These are phyloP conservation scores for Zapus hudsonius DNA, from an alignment of 2,113 vertebrate species.

Conservation along the genomic window DNA sequence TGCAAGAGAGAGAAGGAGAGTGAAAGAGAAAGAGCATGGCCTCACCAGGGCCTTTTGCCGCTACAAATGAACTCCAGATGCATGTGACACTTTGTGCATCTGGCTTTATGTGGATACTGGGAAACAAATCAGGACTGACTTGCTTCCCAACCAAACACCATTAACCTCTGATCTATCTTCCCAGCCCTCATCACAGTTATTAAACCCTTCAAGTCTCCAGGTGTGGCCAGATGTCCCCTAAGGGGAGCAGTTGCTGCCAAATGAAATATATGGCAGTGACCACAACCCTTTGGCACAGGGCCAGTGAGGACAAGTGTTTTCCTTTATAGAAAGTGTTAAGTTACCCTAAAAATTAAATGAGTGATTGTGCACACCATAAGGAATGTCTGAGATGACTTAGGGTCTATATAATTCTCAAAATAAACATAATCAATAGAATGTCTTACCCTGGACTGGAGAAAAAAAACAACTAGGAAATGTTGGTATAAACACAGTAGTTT, in stretches of 20 bases:
- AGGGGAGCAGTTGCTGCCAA: not conserved
- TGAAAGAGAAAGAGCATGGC: too few species aligned
- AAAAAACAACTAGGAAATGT: not conserved
- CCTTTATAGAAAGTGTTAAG: not conserved
- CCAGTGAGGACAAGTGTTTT: not conserved
- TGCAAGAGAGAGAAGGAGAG: too few species aligned
- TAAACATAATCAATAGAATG: not conserved
- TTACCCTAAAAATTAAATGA: not conserved
- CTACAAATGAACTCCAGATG: too few species aligned
- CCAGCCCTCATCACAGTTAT: accelerated
- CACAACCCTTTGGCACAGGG: not conserved
- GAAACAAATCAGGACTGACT: too few species aligned
- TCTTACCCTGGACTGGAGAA: not conserved
- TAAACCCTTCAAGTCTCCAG: not conserved
- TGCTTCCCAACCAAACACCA: too few species aligned
- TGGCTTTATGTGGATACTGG: too few species aligned
- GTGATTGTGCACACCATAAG: not conserved
- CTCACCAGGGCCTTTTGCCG: too few species aligned
- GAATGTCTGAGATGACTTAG: not conserved
- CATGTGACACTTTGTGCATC: too few species aligned
- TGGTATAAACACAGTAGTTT: slow-evolving; percentile 35
- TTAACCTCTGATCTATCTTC: too few species aligned
- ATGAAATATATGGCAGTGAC: not conserved
- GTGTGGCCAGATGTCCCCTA: not conserved
- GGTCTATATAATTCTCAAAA: slow-evolving; percentile 32